Conservation (phyloP, 2,797 vertebrate genomes). For the Squalus acanthias region DNA sequence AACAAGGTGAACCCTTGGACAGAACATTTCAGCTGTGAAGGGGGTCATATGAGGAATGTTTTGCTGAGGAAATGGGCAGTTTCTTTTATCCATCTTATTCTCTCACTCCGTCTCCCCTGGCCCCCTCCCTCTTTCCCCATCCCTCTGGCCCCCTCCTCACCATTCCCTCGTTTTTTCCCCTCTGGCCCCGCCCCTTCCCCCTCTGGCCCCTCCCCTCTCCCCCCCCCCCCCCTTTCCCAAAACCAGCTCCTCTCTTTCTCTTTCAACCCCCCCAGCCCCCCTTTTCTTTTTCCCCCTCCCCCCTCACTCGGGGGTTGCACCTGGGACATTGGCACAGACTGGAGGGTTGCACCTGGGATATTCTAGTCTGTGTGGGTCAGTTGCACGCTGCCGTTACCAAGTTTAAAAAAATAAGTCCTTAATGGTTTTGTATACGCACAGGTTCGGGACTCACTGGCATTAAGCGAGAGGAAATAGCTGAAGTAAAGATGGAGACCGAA, state of each 20-base stretch:
- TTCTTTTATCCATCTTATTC: conserved; percentile 25
- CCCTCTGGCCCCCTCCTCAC: not conserved
- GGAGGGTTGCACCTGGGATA: not conserved
- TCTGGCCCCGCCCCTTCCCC: not conserved
- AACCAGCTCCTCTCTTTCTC: not conserved
- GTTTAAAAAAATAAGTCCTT: not conserved
- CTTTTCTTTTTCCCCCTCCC: conserved; percentile 34
- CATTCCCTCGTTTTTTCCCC: conserved; percentile 35
- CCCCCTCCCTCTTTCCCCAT: not conserved
- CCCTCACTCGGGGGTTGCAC: conserved; percentile 31
- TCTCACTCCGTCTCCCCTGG: not conserved
- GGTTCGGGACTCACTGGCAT: conserved; percentile 78
- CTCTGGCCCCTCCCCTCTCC: not conserved
- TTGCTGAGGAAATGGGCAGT: not conserved
- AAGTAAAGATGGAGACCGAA: conserved; percentile 85
- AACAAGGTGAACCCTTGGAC: not conserved
- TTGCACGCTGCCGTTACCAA: not conserved
- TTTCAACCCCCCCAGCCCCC: not conserved
- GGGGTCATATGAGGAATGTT: too few species aligned
- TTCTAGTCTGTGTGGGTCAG: not conserved
- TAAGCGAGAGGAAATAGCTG: conserved; percentile 83
- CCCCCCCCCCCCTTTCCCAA: conserved; percentile 4
- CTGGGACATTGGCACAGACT: too few species aligned
- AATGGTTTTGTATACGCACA: conserved; percentile 46
- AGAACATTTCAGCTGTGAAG: too few species aligned